Base-by-base conservation (phyloP, 37 sponge, comb jelly and placozoan species). In the Diacarnus erythraeanus region DNA sequence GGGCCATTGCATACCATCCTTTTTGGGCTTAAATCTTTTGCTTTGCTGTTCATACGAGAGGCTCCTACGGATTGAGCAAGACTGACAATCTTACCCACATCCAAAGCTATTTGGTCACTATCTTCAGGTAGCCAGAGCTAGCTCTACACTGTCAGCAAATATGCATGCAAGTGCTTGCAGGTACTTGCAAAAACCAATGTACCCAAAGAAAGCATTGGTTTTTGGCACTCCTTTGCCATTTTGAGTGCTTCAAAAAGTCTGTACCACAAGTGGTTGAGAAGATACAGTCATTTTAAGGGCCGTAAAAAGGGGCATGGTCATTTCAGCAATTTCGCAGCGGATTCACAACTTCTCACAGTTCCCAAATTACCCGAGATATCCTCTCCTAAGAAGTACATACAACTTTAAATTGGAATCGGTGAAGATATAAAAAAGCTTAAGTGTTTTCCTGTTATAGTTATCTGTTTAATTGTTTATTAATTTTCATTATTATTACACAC, bases 161-260 rank as follows among this genome's bases (percentile, higher is more conserved):
- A 60, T n/a, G 22, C 23, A 18, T 60, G 61, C 23, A 60, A 60
- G 22, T n/a, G 22, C 61, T 17, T 60, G 61, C 61, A 60, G 22
- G 22, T n/a, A 25, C 61, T 25, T 60, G 61, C 27, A 25, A 25
- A 65, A 31, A 65, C 31, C 35, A 47, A 47, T 15, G 6, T 3
- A n/a, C n/a, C n/a, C n/a, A n/a, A n/a, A n/a, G n/a, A n/a, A n/a
- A n/a, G n/a, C n/a, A n/a, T n/a, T n/a, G n/a, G n/a, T n/a, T n/a
- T n/a, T n/a, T n/a, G n/a, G n/a, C n/a, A n/a, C n/a, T n/a, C n/a
- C n/a, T n/a, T n/a, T n/a, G n/a, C 2, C 34, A 18, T 65, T 65
- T 65, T 30, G 66, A 65, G 66, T 35, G 33, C 66, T 35, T 65
- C 66, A 65, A 35, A 65, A 12, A 65, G 35, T 65, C 66, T 65